Percentiles rank a stretch among this genome's conserved stretches.
Conservation (phyloP, 1,140 invertebrate genomes). For the Zelostemma sp. region DNA sequence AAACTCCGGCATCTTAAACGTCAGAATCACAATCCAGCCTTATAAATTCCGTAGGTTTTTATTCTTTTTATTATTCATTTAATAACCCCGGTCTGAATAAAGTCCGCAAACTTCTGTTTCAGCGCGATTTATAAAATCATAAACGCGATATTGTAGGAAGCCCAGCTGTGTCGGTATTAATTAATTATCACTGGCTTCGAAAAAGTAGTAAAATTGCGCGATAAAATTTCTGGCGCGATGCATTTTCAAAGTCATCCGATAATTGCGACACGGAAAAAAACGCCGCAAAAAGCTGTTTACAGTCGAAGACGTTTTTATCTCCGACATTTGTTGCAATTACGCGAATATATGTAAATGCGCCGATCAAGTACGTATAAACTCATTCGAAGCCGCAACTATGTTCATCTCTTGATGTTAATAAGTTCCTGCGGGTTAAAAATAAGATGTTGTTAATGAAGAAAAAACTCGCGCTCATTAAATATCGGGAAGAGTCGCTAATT, state of each 20-base stretch:
- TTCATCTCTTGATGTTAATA: constrained; percentile 13
- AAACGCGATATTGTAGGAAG: constrained; percentile 7
- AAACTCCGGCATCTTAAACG: too few species aligned
- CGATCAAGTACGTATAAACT: too few species aligned
- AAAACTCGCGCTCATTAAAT: neutral
- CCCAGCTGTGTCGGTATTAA: constrained; percentile 4
- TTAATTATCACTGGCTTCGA: constrained; percentile 18
- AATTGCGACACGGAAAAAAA: neutral
- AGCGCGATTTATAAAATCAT: constrained; percentile 16
- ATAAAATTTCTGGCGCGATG: constrained; percentile 15
- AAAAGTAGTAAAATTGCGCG: constrained; percentile 5
- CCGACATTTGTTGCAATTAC: too few species aligned
- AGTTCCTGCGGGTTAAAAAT: constrained; percentile 9
- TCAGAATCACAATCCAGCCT: too few species aligned
- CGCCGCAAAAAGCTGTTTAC: too few species aligned
- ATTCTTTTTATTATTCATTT: too few species aligned
- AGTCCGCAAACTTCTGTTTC: constrained; percentile 7
- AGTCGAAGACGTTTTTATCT: too few species aligned
- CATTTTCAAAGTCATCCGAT: neutral
- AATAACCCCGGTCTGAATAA: too few species aligned
- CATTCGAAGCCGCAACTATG: neutral
- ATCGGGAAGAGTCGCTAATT: constrained; percentile 14
- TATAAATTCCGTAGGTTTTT: too few species aligned
- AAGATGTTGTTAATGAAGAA: neutral
- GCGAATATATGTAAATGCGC: too few species aligned